Evolutionary conservation across 2,888 invertebrate species (phyloP), one percentile per base, ranked within the genome.

Genomic region (Caenorhabditis sp.): DNA sequence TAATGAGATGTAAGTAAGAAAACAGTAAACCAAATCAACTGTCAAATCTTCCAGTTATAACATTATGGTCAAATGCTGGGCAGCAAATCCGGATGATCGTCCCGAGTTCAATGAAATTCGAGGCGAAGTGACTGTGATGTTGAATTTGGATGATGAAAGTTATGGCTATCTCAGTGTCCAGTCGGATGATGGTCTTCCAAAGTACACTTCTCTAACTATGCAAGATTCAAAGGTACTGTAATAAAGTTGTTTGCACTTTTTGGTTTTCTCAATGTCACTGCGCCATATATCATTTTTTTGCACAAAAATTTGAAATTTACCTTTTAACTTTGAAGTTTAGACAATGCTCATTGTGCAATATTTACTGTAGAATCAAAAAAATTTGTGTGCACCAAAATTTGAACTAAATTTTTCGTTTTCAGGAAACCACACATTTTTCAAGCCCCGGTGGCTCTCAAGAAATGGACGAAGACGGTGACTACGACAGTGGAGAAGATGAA

Each of bases 111-210:
- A 77, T 53, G 71, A 82, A 28, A 77, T 82, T 22, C 62, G 78
- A 15, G 70, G 68, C 5, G 82, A 82, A 24, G 40, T 82, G 20
- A 69, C 72, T 78, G 83, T 65, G 51, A 67, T 88, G 58, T 79
- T 88, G 47, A 88, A 87, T 58, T 69, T 80, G 61, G 85, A 84
- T 50, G 85, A 85, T 55, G 85, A 85, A 60, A 80, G 80, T 53
- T 88, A 88, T 61, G 88, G 88, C 22, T 86, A 86, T 51, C 58
- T 85, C 13, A 76, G 55, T 55, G 70, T 81, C 0, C 60, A 76
- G 18, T 76, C 81, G 6, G 76, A 81, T 9, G 71, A 37, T 47
- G 64, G 56, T 8, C 47, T 26, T 11, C 80, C 76, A 24, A 76
- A 64, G 26, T 70, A 53, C 44, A 71, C 65, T n/a, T 26, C 53